phyloP scores from a whole-genome alignment of 2,113 vertebrate species.

The Corythornis vintsioides region DNA sequence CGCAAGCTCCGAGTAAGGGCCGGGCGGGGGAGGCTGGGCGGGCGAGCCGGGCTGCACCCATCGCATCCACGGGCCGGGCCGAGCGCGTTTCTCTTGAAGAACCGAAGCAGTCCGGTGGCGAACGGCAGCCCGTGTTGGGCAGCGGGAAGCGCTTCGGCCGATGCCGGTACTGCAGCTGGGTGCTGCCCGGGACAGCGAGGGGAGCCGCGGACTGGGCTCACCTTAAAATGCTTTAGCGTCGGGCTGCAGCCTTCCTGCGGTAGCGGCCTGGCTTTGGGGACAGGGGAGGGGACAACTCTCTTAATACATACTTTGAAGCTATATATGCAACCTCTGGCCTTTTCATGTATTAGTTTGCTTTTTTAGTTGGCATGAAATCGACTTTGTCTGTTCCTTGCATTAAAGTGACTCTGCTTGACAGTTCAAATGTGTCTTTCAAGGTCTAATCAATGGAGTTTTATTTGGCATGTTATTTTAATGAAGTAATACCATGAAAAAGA shows the following conservation, averaged over 20 bases:
- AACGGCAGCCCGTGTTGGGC: accelerated
- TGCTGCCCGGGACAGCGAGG: accelerated
- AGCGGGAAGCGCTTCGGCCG: accelerated
- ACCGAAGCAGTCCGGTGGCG: accelerated
- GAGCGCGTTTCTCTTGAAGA: no score
- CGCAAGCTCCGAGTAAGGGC: conserved; percentile 74
- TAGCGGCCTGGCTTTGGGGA: background rate
- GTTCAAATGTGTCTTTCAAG: background rate
- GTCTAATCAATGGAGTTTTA: background rate
- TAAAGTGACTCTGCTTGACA: background rate
- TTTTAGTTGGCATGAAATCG: background rate
- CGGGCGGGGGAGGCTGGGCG: background rate
- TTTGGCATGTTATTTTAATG: background rate
- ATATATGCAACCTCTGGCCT: accelerated
- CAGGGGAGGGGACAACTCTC: accelerated
- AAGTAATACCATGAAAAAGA: background rate
- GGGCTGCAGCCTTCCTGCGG: accelerated
- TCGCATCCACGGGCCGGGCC: background rate
- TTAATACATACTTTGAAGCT: accelerated
- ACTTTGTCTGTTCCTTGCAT: accelerated
- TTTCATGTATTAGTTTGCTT: background rate
- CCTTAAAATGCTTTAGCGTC: accelerated
- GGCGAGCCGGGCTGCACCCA: background rate
- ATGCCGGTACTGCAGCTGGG: accelerated
- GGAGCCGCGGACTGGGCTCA: accelerated